phyloP scores from a whole-genome alignment of 2,113 vertebrate species.

The Morone saxatilis region DNA sequence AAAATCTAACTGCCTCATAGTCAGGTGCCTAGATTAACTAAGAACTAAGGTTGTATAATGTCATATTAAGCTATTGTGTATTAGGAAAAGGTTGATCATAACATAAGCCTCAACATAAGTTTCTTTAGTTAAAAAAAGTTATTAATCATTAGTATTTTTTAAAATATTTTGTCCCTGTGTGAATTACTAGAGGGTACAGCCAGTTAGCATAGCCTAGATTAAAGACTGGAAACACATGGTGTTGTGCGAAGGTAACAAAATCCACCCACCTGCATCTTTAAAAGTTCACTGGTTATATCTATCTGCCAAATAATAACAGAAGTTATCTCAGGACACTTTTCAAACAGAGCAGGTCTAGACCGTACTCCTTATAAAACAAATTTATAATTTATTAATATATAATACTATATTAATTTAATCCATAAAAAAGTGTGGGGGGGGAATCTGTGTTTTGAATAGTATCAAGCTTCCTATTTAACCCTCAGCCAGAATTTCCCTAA shows the following conservation, averaged over 20 bases:
- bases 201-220: background rate
- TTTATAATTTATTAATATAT: no score
- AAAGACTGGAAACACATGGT: background rate
- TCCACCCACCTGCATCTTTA: background rate
- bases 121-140: no score
- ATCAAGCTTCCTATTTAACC: background rate
- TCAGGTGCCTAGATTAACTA: background rate
- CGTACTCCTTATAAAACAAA: no score
- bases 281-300: background rate
- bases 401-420: background rate
- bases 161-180: background rate
- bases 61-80: background rate
- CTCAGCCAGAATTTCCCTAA: background rate
- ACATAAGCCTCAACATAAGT: background rate
- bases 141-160: background rate
- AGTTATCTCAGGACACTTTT: no score
- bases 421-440: background rate
- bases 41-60: background rate
- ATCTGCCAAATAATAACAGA: no score
- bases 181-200: background rate
- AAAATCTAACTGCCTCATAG: background rate
- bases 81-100: background rate
- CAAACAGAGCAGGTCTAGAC: no score
- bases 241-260: background rate
- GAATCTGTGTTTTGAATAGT: background rate